Percentiles rank a stretch among this genome's conserved stretches.
phyloP scores from a whole-genome alignment of 2,888 invertebrate genomes.

The Epistrophella euchroma region DNA sequence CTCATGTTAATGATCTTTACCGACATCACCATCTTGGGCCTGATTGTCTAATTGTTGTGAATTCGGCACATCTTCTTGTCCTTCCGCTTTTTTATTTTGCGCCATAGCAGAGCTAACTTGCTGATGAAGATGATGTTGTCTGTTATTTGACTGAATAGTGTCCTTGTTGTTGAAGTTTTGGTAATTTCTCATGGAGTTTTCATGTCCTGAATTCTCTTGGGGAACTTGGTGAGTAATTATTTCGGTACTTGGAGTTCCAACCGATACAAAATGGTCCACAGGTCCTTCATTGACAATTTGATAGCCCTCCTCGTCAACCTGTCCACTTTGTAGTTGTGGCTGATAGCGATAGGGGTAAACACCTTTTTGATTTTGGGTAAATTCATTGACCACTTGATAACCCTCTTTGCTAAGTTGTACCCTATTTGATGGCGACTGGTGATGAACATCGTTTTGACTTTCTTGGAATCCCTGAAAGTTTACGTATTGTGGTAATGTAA shows the following conservation, averaged over 20 bases:
- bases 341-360: background rate
- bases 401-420: background rate
- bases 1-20: background rate
- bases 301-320: slow-evolving; percentile 17
- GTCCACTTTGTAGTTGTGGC: background rate
- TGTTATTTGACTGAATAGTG: slow-evolving; percentile 2
- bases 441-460: background rate
- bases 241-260: background rate
- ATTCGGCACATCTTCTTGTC: too few relatives aligned
- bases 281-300: slow-evolving; percentile 52
- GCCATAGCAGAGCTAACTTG: background rate
- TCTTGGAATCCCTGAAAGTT: background rate
- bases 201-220: background rate
- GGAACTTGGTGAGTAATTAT: background rate
- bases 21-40: background rate
- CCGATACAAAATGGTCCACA: slow-evolving; percentile 12
- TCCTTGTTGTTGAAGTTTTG: background rate
- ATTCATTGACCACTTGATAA: slow-evolving; percentile 9
- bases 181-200: background rate
- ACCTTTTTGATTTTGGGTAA: background rate
- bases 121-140: background rate
- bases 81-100: slow-evolving; percentile 22
- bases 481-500: background rate
- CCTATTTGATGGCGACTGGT: background rate
- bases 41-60: background rate